Conservation (phyloP, 2,797 vertebrate genomes). For the Acropternis orthonyx region DNA sequence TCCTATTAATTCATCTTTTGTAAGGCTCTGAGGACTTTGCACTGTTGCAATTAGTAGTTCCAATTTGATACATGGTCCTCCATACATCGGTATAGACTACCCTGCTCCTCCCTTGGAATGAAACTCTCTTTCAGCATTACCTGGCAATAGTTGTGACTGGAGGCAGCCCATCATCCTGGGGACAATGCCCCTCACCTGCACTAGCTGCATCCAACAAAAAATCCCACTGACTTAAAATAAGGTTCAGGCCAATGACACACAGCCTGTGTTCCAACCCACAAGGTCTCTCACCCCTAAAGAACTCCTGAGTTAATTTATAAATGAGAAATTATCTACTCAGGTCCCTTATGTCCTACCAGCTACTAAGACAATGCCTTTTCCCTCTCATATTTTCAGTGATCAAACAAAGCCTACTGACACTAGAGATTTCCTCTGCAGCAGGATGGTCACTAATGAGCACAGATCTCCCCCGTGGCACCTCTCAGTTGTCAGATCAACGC, state of each 20-base stretch:
- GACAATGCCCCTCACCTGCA: background rate
- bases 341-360: background rate
- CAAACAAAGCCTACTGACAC: background rate
- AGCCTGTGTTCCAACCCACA: background rate
- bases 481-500: background rate
- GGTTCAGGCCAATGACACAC: background rate
- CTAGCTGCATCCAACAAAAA: background rate
- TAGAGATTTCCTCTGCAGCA: background rate
- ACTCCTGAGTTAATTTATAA: background rate
- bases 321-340: background rate
- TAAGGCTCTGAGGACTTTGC: background rate
- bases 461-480: background rate
- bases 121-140: fast-evolving
- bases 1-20: background rate
- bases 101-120: background rate
- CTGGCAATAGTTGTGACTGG: fast-evolving
- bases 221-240: background rate
- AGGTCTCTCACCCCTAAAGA: background rate
- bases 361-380: background rate
- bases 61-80: background rate
- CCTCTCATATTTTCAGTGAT: background rate
- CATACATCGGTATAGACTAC: background rate
- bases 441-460: background rate
- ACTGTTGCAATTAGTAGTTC: background rate
- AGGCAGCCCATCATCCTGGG: background rate